phyloP scores from a whole-genome alignment of 2,113 vertebrate genomes.

The Diadophis punctatus region DNA sequence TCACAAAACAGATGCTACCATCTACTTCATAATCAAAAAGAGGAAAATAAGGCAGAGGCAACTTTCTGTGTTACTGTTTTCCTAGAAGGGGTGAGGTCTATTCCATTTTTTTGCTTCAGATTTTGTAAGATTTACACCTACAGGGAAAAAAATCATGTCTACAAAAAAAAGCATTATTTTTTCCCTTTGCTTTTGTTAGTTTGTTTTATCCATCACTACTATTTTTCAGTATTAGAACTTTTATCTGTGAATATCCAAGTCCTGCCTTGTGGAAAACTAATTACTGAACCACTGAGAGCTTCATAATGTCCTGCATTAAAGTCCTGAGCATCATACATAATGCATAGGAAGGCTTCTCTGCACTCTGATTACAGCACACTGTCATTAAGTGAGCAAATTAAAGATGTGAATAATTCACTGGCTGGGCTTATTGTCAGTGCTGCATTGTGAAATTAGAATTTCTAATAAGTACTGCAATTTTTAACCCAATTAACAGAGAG shows the following conservation, averaged over 20 bases:
- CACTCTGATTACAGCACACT: conserved; percentile 88
- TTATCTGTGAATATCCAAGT: conserved; percentile 83
- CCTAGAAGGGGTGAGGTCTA: background rate
- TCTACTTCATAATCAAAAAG: background rate
- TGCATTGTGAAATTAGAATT: conserved; percentile 89
- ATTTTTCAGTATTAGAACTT: conserved; percentile 72
- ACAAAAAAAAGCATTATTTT: conserved; percentile 28
- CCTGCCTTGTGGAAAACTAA: conserved; percentile 86
- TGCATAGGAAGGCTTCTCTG: conserved; percentile 83
- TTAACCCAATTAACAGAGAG: conserved; percentile 86
- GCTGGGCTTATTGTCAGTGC: conserved; percentile 82
- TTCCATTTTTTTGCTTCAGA: conserved; percentile 44
- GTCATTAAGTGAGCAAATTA: conserved; percentile 90
- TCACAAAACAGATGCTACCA: background rate
- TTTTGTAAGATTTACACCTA: conserved; percentile 48
- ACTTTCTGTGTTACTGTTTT: conserved; percentile 39
- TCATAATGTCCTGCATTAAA: conserved; percentile 89
- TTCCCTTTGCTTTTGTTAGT: conserved; percentile 71
- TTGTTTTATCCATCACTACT: conserved; percentile 68
- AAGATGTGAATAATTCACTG: conserved; percentile 90
- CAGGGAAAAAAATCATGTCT: background rate
- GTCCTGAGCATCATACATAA: conserved; percentile 85
- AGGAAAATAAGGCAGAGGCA: conserved; percentile 15
- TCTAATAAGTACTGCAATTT: conserved; percentile 89
- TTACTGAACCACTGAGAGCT: conserved; percentile 84